Evolutionary conservation across 2,113 vertebrate genomes (phyloP).

Genomic region (Microtus ochrogaster): DNA sequence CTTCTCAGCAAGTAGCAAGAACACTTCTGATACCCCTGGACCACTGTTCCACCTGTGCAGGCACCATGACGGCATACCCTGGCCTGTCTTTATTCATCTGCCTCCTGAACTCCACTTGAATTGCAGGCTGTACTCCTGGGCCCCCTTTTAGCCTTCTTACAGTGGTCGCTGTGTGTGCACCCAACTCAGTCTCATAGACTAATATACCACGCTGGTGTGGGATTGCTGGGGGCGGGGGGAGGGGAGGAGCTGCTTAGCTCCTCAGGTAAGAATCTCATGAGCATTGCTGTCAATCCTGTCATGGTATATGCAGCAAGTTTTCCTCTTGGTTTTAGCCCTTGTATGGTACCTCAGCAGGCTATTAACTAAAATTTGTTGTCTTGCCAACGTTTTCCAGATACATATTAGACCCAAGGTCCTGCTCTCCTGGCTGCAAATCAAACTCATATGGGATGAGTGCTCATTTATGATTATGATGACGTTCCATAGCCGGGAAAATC

Average conservation of each 20-base stretch:
- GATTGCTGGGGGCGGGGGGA: too few species aligned
- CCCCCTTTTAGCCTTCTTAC: not conserved
- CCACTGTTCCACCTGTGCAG: not conserved
- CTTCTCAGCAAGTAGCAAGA: not conserved
- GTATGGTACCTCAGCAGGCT: not conserved
- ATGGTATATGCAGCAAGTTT: rapidly evolving
- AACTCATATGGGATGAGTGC: not conserved
- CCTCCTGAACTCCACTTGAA: not conserved
- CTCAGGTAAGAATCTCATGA: not conserved
- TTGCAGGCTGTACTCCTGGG: too few species aligned
- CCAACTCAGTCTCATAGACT: not conserved
- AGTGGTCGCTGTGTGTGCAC: not conserved
- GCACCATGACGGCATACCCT: too few species aligned
- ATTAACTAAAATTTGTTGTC: not conserved
- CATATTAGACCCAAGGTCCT: not conserved
- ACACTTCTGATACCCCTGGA: too few species aligned
- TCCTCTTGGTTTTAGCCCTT: not conserved
- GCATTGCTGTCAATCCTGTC: not conserved
- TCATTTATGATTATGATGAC: not conserved
- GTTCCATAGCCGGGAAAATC: not conserved
- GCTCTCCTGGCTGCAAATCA: too few species aligned
- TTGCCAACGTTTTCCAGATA: not conserved
- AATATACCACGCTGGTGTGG: rapidly evolving
- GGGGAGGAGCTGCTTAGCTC: not conserved
- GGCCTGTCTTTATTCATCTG: rapidly evolving